These are phyloP conservation scores for Zaprionus ghesquierei DNA, from an alignment of 1,140 invertebrate genomes.

Conservation along the genomic window DNA sequence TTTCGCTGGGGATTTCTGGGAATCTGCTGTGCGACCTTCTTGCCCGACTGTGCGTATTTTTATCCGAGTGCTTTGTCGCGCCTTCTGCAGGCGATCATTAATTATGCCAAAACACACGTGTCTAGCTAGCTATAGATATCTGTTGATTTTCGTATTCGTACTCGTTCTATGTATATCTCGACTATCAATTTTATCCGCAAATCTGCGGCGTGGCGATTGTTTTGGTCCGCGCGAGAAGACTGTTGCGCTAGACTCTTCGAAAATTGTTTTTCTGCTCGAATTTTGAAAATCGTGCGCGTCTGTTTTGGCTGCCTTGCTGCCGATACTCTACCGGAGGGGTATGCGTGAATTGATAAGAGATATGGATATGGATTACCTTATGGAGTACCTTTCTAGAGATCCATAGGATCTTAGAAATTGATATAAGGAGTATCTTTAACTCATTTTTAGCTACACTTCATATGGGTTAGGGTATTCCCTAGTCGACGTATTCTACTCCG, in stretches of 20 bases:
- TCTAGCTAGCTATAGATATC: slow-evolving; percentile 7
- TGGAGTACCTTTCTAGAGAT: too few relatives aligned
- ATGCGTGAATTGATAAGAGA: not conserved
- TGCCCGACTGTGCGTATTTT: slow-evolving; percentile 32
- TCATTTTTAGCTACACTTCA: not conserved
- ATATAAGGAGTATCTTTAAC: too few relatives aligned
- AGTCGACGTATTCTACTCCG: not conserved
- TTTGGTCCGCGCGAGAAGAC: slow-evolving; percentile 60
- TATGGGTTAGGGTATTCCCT: slow-evolving; percentile 2
- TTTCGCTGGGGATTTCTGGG: slow-evolving; percentile 8
- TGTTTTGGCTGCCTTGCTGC: slow-evolving; percentile 43
- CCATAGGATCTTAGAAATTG: too few relatives aligned
- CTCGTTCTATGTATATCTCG: not conserved
- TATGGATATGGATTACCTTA: too few relatives aligned
- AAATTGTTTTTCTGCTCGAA: slow-evolving; percentile 57
- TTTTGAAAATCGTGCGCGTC: slow-evolving; percentile 47
- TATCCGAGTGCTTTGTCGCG: slow-evolving; percentile 9
- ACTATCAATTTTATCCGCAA: not conserved
- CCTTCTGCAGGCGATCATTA: slow-evolving; percentile 30
- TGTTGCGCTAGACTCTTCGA: slow-evolving; percentile 56
- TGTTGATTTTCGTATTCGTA: not conserved
- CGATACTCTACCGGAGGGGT: not conserved
- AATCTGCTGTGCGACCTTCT: not conserved
- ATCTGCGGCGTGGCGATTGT: slow-evolving; percentile 30
- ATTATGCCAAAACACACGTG: slow-evolving; percentile 38